Evolutionary conservation across 2,797 vertebrate species (phyloP), one percentile per base, ranked within the genome.

Genomic region (Tokudaia tokunoshimensis): DNA sequence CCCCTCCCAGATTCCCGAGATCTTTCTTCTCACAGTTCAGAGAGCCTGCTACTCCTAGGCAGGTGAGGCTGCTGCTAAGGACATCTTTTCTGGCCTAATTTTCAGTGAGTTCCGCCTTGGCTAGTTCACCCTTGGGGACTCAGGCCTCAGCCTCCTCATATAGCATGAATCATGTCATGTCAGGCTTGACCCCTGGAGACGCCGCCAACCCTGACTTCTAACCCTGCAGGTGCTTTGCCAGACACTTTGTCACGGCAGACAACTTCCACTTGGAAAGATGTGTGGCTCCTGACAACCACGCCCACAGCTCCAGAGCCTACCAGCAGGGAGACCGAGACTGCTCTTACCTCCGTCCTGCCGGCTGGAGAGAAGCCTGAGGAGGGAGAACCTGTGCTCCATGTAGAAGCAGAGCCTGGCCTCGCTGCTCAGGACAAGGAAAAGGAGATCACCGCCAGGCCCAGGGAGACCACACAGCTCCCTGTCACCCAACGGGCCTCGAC

Each of bases 381-480:
- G 78, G 22, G 2, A 24, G 63, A n/a, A 1, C 11, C 8, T 0
- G 95, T 78, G 26, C 10, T 37, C 6, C 13, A 44, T 1, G 9
- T 7, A 4, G 12, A 91, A 72, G 63, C 0, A 13, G 87, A 93
- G 20, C 81, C 97, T 9, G 89, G 14, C 79, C 11, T 94, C 47
- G 87, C 63, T 0, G 0, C 34, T 89, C 29, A 0, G 81, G 88
- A 94, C 13, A 94, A 96, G 70, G 98, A 96, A 9, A 91, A 96
- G 59, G 98, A 96, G 52, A 41, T 92, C 76, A 74, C 92, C n/a
- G 85, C 31, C 0, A 4, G 7, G 0, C 76, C 94, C n/a, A 89
- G 95, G 10, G 93, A 97, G 91, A 97, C 98, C 93, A 91, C 57
- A 0, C 97, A 89, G 63, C 93, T 93, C 55, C 92, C 98, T 0